Percentiles rank a stretch among this genome's conserved stretches.
Conservation (phyloP, 1,140 invertebrate species). For the Pseudomyrmex flavicornis region DNA sequence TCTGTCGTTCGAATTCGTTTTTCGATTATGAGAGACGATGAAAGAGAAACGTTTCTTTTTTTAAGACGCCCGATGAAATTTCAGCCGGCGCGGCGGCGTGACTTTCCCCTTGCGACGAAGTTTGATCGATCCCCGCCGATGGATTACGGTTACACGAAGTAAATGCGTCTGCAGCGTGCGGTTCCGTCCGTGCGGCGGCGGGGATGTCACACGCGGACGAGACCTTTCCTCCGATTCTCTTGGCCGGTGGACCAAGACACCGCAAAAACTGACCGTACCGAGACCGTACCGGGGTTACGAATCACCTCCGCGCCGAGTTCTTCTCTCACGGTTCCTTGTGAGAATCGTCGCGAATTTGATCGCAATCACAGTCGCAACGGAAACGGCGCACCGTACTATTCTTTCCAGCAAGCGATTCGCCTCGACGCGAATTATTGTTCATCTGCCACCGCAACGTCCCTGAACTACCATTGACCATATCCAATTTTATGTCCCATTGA, state of each 20-base stretch:
- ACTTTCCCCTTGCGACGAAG: slow-evolving; percentile 68
- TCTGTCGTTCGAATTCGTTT: neutral
- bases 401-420: slow-evolving; percentile 13
- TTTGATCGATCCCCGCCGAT: slow-evolving; percentile 61
- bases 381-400: slow-evolving; percentile 37
- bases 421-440: slow-evolving; percentile 25
- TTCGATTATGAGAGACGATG: neutral
- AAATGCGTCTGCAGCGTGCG: slow-evolving; percentile 61
- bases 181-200: slow-evolving; percentile 41
- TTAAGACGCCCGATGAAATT: slow-evolving; percentile 74
- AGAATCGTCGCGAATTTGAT: slow-evolving; percentile 72
- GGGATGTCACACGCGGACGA: slow-evolving; percentile 66
- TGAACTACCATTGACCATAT: slow-evolving; percentile 36
- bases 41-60: slow-evolving; percentile 32
- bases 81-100: slow-evolving; percentile 69
- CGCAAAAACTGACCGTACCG: slow-evolving; percentile 77
- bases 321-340: slow-evolving; percentile 66
- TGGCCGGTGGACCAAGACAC: slow-evolving; percentile 73
- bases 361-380: slow-evolving; percentile 54
- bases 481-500: slow-evolving; percentile 29
- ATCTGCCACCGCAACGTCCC: slow-evolving; percentile 4
- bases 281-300: slow-evolving; percentile 56
- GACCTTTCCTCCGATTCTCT: slow-evolving; percentile 17
- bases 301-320: slow-evolving; percentile 40
- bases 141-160: slow-evolving; percentile 64